Percentiles rank a stretch among this genome's conserved stretches.
These are phyloP conservation scores for Allygus modestus DNA, from an alignment of 2,888 invertebrate genomes.

Conservation along the genomic window DNA sequence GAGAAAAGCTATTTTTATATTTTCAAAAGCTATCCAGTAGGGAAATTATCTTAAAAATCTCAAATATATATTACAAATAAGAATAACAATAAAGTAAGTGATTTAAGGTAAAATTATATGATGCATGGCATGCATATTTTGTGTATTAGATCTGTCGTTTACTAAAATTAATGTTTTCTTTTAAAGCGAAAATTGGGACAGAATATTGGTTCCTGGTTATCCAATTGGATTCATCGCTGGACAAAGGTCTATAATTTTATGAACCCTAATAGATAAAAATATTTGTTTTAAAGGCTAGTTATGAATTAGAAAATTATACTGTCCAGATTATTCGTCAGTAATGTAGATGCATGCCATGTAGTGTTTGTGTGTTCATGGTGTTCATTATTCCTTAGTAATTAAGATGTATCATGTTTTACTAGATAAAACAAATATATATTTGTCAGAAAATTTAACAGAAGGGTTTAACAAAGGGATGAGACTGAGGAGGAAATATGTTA, in stretches of 20 bases:
- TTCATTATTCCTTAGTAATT: neutral
- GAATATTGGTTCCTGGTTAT: constrained; percentile 47
- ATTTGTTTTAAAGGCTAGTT: constrained; percentile 9
- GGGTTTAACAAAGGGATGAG: too few species aligned
- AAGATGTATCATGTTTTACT: too few species aligned
- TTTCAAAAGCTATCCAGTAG: too few species aligned
- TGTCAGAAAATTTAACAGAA: too few species aligned
- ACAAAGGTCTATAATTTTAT: constrained; percentile 41
- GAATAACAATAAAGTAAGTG: too few species aligned
- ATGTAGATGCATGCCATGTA: constrained; percentile 53
- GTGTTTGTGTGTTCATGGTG: constrained; percentile 7
- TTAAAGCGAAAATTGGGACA: constrained; percentile 40
- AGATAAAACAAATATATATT: too few species aligned
- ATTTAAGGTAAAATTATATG: neutral
- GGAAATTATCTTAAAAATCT: too few species aligned
- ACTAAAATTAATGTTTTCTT: constrained; percentile 41
- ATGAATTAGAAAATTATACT: neutral
- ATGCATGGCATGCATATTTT: constrained; percentile 53
- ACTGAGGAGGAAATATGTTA: too few species aligned
- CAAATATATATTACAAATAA: too few species aligned
- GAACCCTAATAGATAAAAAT: neutral
- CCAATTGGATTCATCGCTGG: constrained; percentile 55
- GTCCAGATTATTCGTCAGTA: neutral
- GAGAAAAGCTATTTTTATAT: too few species aligned
- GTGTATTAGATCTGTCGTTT: neutral